Percentiles rank a stretch among this genome's conserved stretches.
These are phyloP conservation scores for Leucozona laternaria DNA, from an alignment of 2,888 invertebrate genomes.

Conservation along the genomic window DNA sequence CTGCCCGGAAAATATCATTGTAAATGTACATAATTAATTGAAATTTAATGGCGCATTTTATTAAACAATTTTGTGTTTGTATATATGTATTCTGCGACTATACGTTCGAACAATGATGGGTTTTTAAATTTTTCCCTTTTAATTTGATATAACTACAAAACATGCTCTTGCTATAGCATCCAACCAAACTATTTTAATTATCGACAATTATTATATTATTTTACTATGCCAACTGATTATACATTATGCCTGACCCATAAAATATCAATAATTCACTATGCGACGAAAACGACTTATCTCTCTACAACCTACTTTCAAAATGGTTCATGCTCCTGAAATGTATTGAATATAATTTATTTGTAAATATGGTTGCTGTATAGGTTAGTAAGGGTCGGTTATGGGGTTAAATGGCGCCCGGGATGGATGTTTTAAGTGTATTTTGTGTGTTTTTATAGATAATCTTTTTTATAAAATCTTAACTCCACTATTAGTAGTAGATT, in stretches of 20 bases:
- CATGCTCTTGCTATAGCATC: not conserved
- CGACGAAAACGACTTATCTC: not conserved
- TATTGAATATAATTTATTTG: conserved; percentile 21
- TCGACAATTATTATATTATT: conserved; percentile 16
- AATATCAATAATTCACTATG: not conserved
- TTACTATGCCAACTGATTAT: not conserved
- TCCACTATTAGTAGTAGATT: too few relatives aligned
- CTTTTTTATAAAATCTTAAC: too few relatives aligned
- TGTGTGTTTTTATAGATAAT: too few relatives aligned
- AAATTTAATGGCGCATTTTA: conserved; percentile 38
- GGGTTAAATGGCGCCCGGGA: not conserved
- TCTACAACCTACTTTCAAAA: too few relatives aligned
- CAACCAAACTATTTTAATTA: conserved; percentile 12
- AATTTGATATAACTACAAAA: not conserved
- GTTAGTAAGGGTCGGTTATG: not conserved
- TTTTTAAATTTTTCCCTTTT: conserved; percentile 15
- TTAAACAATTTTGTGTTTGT: conserved; percentile 2
- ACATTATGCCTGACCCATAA: too few relatives aligned
- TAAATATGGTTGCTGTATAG: not conserved
- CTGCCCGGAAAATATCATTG: conserved; percentile 43
- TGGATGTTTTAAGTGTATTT: too few relatives aligned
- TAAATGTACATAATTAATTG: conserved; percentile 55
- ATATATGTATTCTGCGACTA: too few relatives aligned
- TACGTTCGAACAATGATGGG: not conserved
- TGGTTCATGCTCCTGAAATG: not conserved